Base-by-base conservation (phyloP, 2,888 invertebrate species). In the Phasia obesa region DNA sequence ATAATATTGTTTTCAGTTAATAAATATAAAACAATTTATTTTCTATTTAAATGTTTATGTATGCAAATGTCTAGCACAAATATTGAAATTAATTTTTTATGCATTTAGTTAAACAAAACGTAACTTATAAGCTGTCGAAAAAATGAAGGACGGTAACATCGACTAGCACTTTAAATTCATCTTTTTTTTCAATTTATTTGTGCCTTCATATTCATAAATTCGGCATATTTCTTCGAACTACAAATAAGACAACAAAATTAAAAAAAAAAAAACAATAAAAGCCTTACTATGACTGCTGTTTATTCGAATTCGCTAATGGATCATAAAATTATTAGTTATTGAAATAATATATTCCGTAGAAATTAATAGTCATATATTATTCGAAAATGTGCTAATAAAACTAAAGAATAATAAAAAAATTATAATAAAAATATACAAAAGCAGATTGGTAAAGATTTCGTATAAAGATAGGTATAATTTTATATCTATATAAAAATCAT, bases 321-420 rank as follows among this genome's bases (percentile, higher is more conserved):
- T 51, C n/a, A 65, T 65, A 51, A 38, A 51, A 49, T 2, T 9
- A 35, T 51, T 65, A 23, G 31, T 57, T 21, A 57, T 57, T 35
- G 6, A 5, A 35, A 15, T 21, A 35, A 57, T 57, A 35, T 57
- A 35, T 57, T 21, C 35, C 31, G 1, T 27, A 4, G 15, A 1
- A 55, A 3, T 9, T 31, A 3, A 2, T 1, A n/a, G 23, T 21
- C 11, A 13, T 0, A 2, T 49, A 11, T 49, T 2, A n/a, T 23
- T 15, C 6, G 25, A 25, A 53, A 6, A 27, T 27, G 6, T 3
- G 27, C 27, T 27, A 5, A 27, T 5, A 27, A 27, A 27, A 3
- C 6, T 5, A 27, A 27, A 27, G 4, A 5, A 27, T 27, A 27
- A 27, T 6, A 27, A 27, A 27, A 27, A 27, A 27, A 5, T 5